These are phyloP conservation scores for Cricetomys ansorgei DNA, from an alignment of 2,113 vertebrate genomes.

Conservation along the genomic window DNA sequence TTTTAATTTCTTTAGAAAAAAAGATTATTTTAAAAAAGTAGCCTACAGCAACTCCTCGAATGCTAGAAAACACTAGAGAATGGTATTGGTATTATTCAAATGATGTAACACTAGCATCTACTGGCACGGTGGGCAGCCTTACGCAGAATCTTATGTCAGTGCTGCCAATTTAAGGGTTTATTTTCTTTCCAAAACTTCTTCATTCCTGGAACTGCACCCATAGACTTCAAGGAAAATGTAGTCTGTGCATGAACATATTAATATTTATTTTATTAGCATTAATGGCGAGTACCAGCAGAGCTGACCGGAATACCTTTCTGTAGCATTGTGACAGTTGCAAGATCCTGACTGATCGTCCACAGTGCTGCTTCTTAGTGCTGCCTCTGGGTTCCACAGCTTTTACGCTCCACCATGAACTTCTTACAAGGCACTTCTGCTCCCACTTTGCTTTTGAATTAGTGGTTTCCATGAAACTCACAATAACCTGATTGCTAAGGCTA, in stretches of 20 bases:
- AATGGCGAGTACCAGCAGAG: not conserved
- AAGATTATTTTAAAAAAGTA: not conserved
- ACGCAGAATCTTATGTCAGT: not conserved
- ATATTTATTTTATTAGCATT: not conserved
- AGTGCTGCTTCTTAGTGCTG: rapidly evolving
- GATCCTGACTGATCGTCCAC: rapidly evolving
- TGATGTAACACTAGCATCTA: not conserved
- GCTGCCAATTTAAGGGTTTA: not conserved
- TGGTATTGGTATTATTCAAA: not conserved
- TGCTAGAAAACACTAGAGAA: not conserved
- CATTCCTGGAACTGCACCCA: not conserved
- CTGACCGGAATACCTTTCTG: not conserved
- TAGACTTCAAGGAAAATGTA: not conserved
- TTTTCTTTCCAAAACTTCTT: not conserved
- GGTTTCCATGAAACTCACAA: not conserved
- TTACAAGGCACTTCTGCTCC: not conserved
- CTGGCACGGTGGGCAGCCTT: not conserved
- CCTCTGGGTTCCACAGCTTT: not conserved
- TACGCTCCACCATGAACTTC: not conserved
- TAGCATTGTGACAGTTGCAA: no score
- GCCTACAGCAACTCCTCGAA: not conserved
- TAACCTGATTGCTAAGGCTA: not conserved
- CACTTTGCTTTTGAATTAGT: not conserved
- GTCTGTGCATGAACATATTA: not conserved
- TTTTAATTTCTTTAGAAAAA: not conserved